Conservation (phyloP, 2,797 vertebrate genomes). For the Cetoscarus ocellatus region DNA sequence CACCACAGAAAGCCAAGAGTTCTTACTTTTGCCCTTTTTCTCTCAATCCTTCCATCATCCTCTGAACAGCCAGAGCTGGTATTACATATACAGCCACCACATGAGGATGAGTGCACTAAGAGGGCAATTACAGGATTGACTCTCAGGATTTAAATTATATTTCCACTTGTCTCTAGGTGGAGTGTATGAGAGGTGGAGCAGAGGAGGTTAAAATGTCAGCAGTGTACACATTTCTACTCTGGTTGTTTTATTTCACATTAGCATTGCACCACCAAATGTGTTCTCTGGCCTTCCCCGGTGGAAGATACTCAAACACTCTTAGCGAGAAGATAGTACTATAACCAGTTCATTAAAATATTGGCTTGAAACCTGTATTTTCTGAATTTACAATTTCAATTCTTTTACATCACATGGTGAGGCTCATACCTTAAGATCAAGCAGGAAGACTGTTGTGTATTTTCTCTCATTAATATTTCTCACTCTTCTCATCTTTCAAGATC, state of each 20-base stretch:
- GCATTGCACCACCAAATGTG: neutral
- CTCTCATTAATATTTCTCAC: no score
- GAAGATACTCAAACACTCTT: neutral
- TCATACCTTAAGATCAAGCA: no score
- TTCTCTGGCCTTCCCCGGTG: neutral
- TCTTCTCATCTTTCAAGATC: no score
- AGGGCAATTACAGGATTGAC: slow-evolving; percentile 53
- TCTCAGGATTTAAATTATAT: slow-evolving; percentile 55
- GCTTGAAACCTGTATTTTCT: no score
- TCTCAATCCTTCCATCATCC: slow-evolving; percentile 11
- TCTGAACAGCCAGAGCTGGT: slow-evolving; percentile 24
- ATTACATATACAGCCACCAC: slow-evolving; percentile 26
- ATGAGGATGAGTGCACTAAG: slow-evolving; percentile 37
- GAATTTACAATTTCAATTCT: neutral
- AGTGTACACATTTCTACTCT: slow-evolving; percentile 18
- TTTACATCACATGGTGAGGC: neutral
- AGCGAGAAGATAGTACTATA: neutral
- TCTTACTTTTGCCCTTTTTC: neutral
- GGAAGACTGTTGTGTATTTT: no score
- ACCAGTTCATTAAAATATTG: neutral
- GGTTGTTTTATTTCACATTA: slow-evolving; percentile 20
- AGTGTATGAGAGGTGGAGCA: slow-evolving; percentile 18
- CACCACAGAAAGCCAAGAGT: neutral
- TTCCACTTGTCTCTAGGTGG: slow-evolving; percentile 42
- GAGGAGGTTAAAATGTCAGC: slow-evolving; percentile 21